Evolutionary conservation across 2,113 vertebrate genomes (phyloP), one percentile per base, ranked within the genome.

Genomic region (Cynocephalus volans): DNA sequence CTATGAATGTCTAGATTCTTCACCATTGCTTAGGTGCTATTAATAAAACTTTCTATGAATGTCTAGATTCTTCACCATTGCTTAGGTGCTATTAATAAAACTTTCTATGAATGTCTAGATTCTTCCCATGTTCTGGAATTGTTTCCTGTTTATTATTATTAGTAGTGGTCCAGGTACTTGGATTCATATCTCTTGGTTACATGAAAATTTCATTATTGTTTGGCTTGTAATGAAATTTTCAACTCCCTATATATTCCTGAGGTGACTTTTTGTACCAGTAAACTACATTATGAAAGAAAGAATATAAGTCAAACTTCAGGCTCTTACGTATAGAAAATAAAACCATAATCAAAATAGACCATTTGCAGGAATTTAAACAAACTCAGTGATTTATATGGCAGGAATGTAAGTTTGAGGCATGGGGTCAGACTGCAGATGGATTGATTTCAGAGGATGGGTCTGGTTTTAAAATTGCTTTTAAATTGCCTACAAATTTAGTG

Each of bases 381-480:
- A 50, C 58, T 88, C 64, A 73, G 28, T 93, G 89, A 90, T 89
- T 92, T 77, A 87, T 79, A 88, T 41, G 41, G 15, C n/a, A 87
- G 72, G 7, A 85, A 52, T 77, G 24, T 54, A 76, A 89, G n/a
- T 87, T 93, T 84, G 64, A 92, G 54, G 36, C 62, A 67, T 93
- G 52, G 79, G 19, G 28, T 95, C 41, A 92, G 26, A 90, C 31
- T 94, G 21, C 13, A 96, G 65, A 94, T 82, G 58, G 58, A 81
- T 89, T 93, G 28, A 90, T 97, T 92, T 88, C 82, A 95, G 64
- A 91, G 73, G 50, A 64, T 45, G 84, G 13, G 17, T 80, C 58
- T 93, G 52, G 17, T 90, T 96, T 97, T 92, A 90, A 65, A 76
- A 93, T 97, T 92, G 56, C 31, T 92, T 96, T 97, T 77, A 97